Evolutionary conservation across 2,888 invertebrate species (phyloP), one percentile per base, ranked within the genome.

Genomic region (Lacanobia oleracea): DNA sequence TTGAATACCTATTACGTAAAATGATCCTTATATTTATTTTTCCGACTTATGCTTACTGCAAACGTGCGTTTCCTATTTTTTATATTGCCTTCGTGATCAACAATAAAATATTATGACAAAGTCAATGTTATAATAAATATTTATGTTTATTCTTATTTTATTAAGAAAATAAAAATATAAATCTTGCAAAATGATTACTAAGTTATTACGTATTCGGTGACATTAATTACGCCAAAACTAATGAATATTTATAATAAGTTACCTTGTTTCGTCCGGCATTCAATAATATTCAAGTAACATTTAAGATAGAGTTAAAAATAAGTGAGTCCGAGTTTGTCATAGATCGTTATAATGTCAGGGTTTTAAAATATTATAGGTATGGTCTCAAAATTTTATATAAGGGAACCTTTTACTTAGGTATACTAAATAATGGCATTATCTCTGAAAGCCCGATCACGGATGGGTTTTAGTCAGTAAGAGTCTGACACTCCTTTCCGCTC

Each of bases 251-350:
- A 77, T 77, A 53, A 68, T 33, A 48, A 48, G 59, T 75, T 75
- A 63, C 72, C 77, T 81, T 75, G 77, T 76, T 56, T 65, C 40
- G 40, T 72, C 63, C 59, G 67, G 67, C 71, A 67, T 77, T 70
- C 67, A 80, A 68, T 60, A 66, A 68, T 18, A 59, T 72, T 59
- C 80, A 64, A 70, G 63, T 81, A 79, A 75, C 82, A 81, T 81
- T 77, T 78, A 45, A 62, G 16, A 64, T 21, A 2, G 10, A 69
- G 21, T 48, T 14, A 50, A 60, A 63, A 63, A 61, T 45, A 23
- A 50, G 43, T 65, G 21, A 23, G 33, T 76, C 12, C 60, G 23
- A 53, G 51, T 72, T 78, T 59, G 45, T 64, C 43, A 23, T 64
- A 48, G 6, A 18, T 61, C 54, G 37, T 61, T 43, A 40, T 23